Evolutionary conservation across 2,113 vertebrate genomes (phyloP), one percentile per base, ranked within the genome.

Genomic region (Microcebus ravelobensis): DNA sequence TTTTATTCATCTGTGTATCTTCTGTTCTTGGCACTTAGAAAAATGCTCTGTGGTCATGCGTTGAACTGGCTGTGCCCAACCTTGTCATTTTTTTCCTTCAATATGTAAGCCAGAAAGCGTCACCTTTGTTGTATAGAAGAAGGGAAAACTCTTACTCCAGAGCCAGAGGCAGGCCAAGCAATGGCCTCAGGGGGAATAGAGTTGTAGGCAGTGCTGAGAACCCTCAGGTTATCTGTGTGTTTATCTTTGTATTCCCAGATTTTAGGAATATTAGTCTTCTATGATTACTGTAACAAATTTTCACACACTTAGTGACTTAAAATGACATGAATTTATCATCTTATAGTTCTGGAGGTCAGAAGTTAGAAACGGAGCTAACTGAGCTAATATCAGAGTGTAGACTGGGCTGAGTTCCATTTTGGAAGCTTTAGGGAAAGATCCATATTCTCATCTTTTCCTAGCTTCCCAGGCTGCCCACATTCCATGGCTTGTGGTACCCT

Each of bases 1-100:
- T 85, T 96, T 94, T 96, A 61, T 67, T 93, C 21, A 29, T 73
- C 34, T 63, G 55, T 95, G 39, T 57, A 42, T 87, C 18, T 92
- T n/a, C 50, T 91, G 36, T 39, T 36, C 48, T 67, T 96, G 65
- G 42, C 39, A 74, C 14, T 94, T 95, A 55, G 34, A 63, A 95
- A 94, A 61, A 83, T 85, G 23, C 29, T 68, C 1, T 63, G 11
- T 45, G 65, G 6, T 36, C 71, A 20, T 81, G 17, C 82, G 5
- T 52, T 87, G 57, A 93, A 85, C 34, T 95, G 86, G 18, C 59
- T 83, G 34, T 77, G 27, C 48, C 71, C 88, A 45, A 59, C 17
- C 31, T 87, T 76, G 57, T 59, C 52, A 7, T 34, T 23, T 34
- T 59, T 59, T 59, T 29, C 4, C 18, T 81, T 94, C 68, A 8